Conservation (phyloP, 2,113 vertebrate genomes). For the Aptenodytes forsteri region DNA sequence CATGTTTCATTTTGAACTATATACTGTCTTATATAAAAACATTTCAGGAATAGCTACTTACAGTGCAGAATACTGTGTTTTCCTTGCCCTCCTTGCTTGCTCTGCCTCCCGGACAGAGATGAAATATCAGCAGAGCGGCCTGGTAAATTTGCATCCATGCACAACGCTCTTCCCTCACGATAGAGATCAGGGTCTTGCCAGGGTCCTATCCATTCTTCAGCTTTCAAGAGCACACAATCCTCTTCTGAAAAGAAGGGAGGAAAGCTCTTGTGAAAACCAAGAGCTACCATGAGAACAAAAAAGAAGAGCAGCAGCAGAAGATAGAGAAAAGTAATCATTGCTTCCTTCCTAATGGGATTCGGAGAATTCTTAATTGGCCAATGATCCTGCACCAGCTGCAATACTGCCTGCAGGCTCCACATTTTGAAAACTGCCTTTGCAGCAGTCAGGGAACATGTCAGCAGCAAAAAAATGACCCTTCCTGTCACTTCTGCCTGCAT, state of each 20-base stretch:
- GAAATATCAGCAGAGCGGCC: neutral
- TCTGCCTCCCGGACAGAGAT: neutral
- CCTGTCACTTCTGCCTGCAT: constrained; percentile 30
- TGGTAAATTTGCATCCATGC: neutral
- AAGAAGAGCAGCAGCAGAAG: neutral
- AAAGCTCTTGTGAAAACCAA: neutral
- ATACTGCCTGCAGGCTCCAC: constrained; percentile 32
- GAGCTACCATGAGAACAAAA: neutral
- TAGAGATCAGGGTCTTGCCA: neutral
- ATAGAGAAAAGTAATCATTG: neutral
- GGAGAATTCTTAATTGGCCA: constrained; percentile 57
- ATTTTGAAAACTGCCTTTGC: constrained; percentile 38
- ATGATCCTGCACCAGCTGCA: constrained; percentile 10
- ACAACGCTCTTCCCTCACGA: neutral
- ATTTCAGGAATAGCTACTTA: neutral
- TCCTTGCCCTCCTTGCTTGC: neutral
- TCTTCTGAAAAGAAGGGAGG: neutral
- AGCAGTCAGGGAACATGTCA: constrained; percentile 5
- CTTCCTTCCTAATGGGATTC: constrained; percentile 21
- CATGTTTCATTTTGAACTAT: neutral
- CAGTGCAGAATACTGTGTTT: neutral
- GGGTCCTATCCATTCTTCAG: neutral
- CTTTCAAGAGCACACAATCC: neutral
- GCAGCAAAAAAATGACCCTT: constrained; percentile 57
- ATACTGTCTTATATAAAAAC: neutral